Percentiles rank a stretch among this genome's conserved stretches.
phyloP scores from a whole-genome alignment of 2,113 vertebrate genomes.

The Genyomyrus donnyi region DNA sequence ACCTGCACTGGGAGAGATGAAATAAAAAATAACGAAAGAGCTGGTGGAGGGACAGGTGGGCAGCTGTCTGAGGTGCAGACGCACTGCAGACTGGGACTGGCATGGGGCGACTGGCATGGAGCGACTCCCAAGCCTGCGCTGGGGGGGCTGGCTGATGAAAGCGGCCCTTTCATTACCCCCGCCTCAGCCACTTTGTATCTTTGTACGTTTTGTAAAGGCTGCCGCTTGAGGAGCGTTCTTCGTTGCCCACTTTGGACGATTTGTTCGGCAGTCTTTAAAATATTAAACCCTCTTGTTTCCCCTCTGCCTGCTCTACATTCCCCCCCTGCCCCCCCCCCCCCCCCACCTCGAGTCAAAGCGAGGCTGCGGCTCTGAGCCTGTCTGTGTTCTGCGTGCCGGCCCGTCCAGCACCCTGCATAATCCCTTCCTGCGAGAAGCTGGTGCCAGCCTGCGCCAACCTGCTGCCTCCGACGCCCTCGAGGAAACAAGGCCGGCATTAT shows the following conservation, averaged over 20 bases:
- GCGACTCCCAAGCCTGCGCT: neutral
- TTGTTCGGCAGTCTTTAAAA: neutral
- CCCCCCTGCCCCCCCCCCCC: too few relatives aligned
- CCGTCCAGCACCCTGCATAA: neutral
- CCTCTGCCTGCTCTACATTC: neutral
- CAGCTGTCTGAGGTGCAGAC: neutral
- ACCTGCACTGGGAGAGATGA: neutral
- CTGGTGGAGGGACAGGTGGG: neutral
- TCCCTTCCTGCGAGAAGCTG: constrained; percentile 10
- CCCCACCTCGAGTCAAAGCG: neutral
- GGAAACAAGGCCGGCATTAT: constrained; percentile 10
- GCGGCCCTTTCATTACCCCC: neutral
- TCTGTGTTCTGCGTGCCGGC: neutral
- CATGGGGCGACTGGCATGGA: neutral
- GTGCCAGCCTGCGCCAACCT: constrained; percentile 13
- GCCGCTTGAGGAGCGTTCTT: neutral
- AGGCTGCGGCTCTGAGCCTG: neutral
- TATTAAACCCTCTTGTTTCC: neutral
- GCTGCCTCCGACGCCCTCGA: neutral
- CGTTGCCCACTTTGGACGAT: too few relatives aligned
- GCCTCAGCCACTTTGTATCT: neutral
- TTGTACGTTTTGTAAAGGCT: neutral
- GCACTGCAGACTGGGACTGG: neutral
- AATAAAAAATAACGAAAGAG: neutral
- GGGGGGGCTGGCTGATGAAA: neutral